Percentiles rank a stretch among this genome's conserved stretches.
These are phyloP conservation scores for Drosophila parabipectinata DNA, from an alignment of 1,140 invertebrate species.

Conservation along the genomic window DNA sequence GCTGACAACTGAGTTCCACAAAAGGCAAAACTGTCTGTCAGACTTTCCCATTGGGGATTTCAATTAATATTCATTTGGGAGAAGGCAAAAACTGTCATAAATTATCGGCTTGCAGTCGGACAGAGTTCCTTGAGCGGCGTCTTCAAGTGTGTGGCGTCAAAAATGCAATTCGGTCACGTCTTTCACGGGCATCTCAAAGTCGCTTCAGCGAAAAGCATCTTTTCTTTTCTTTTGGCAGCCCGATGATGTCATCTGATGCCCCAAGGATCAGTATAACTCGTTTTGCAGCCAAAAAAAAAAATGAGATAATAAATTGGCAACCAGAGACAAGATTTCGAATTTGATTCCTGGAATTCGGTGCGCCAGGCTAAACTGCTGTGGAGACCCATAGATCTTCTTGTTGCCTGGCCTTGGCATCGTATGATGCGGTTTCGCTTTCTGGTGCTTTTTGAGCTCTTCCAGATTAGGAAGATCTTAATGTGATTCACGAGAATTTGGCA, in stretches of 20 bases:
- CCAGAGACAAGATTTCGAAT: conserved; percentile 36
- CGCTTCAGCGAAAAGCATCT: conserved; percentile 1
- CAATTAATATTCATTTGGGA: conserved; percentile 74
- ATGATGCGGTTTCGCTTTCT: conserved; percentile 33
- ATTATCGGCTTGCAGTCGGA: conserved; percentile 37
- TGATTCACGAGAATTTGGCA: conserved; percentile 21
- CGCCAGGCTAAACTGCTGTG: conserved; percentile 19
- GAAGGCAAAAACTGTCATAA: conserved; percentile 69
- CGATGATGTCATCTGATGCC: conserved; percentile 62
- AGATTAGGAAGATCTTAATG: conserved; percentile 16
- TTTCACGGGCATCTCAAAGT: conserved; percentile 28
- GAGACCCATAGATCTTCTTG: conserved; percentile 39
- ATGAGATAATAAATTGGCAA: conserved; percentile 61
- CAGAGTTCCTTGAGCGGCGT: conserved; percentile 53
- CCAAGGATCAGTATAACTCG: conserved; percentile 46
- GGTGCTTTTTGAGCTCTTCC: conserved; percentile 2
- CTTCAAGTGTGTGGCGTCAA: conserved; percentile 51
- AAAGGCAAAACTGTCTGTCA: conserved; percentile 56
- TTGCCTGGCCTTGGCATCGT: conserved; percentile 12
- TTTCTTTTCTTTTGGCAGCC: conserved; percentile 8
- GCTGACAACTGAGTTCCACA: conserved; percentile 61
- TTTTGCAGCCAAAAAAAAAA: conserved; percentile 21
- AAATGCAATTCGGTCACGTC: conserved; percentile 63
- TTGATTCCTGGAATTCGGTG: conserved; percentile 64
- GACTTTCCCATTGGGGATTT: conserved; percentile 33